Evolutionary conservation across 2,888 invertebrate genomes (phyloP), one percentile per base, ranked within the genome.

Genomic region (Biston stratarius): DNA sequence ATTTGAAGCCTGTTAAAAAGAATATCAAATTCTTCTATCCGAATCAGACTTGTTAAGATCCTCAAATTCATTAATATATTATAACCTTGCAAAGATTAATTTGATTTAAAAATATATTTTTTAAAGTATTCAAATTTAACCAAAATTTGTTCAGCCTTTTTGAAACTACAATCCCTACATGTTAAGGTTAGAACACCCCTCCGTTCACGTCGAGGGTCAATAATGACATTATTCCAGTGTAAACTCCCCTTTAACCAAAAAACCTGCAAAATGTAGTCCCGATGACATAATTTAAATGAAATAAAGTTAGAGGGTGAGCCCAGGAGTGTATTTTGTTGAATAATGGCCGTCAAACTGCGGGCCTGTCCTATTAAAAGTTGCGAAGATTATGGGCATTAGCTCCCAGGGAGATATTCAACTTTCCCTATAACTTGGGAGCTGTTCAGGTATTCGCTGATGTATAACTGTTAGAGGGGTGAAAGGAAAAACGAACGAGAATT

Each of bases 291-390:
- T 74, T 71, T 70, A 71, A 74, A 74, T 72, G 72, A 72, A 74
- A 74, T 70, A 76, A 76, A 76, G 72, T 73, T 74, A 49, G 68
- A 69, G 72, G 72, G 68, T 64, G 70, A 68, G 69, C 88, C 87
- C 86, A 73, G 66, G 84, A 84, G 86, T 87, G 88, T 89, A 90
- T 90, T 89, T 88, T 65, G 85, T 85, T 91, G 91, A 90, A 89
- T 92, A 92, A 92, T 87, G 85, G 83, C 88, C 89, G 85, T 89
- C 92, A 90, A 92, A 91, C 89, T 89, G 79, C 68, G 86, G 86
- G 83, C 74, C 84, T 83, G 88, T 87, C 90, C 92, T 90, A 92
- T 92, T 92, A 93, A 93, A 92, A 93, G 89, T 93, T 92, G 84
- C 87, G 81, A 88, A 90, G 91, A 92, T 93, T 92, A 92, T 91